Evolutionary conservation across 2,888 invertebrate species (phyloP).

Genomic region (Anagyrus pseudococci): DNA sequence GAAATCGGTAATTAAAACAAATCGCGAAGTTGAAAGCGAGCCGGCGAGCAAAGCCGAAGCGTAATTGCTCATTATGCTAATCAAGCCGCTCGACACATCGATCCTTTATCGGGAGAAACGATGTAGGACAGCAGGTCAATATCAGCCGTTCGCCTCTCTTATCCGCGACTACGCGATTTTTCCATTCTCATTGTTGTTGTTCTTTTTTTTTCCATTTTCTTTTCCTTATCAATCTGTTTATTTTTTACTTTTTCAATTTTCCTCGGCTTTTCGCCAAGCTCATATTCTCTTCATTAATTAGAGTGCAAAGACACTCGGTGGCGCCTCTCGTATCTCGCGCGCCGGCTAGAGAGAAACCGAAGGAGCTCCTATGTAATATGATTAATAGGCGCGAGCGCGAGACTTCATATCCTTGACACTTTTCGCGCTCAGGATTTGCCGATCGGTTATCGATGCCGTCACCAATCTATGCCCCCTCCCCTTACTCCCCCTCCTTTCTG

Average conservation of each 20-base stretch:
- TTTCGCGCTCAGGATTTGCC: constrained; percentile 25
- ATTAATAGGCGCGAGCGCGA: constrained; percentile 31
- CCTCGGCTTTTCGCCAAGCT: too few species aligned
- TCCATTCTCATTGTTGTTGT: not conserved
- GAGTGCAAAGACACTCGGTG: not conserved
- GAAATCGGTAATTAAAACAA: too few species aligned
- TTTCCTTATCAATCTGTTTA: not conserved
- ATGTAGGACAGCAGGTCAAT: constrained; percentile 33
- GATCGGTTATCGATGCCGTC: constrained; percentile 35
- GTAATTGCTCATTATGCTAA: not conserved
- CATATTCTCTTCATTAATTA: constrained; percentile 3
- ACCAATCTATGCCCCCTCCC: not conserved
- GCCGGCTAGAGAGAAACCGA: not conserved
- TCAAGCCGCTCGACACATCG: not conserved
- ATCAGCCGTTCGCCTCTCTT: constrained; percentile 1
- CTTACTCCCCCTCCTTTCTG: not conserved
- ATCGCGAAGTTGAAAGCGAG: not conserved
- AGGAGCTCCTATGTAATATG: constrained; percentile 24
- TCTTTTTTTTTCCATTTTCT: not conserved
- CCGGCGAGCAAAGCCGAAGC: not conserved
- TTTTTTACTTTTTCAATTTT: not conserved
- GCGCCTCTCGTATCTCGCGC: too few species aligned
- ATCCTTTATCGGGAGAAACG: constrained; percentile 25
- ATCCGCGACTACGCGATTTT: too few species aligned
- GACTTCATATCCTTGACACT: constrained; percentile 38